Base-by-base conservation (phyloP, 30 jellyfish, hydroid and myxozoan species). In the Mastigias papua region DNA sequence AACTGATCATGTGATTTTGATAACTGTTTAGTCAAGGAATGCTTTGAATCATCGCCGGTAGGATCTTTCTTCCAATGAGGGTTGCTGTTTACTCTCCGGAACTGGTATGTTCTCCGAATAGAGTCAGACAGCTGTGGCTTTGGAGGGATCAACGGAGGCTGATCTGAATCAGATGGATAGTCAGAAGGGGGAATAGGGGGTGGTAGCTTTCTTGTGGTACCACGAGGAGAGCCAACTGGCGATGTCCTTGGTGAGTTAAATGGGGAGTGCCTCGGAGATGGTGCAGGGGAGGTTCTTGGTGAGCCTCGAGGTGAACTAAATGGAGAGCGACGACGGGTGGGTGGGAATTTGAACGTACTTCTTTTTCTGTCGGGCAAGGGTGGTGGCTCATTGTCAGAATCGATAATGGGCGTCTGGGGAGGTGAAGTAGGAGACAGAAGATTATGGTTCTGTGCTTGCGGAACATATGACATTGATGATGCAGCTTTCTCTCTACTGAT, bases 321-420 rank as follows among this genome's bases (percentile, higher is more conserved):
- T 2, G 97, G 99, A 21, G 98, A 93, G 15, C 88, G 86, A 2
- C 89, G 78, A 48, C 71, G 67, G 19, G 71, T n/a, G 23, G 77
- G 32, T 29, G 96, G 96, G 48, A 87, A 87, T n/a, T 75, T 77
- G 73, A 87, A 87, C 32, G 90, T 75, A 2, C 92, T 67, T 35
- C 98, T 97, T 57, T 69, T 84, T 19, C 99, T 80, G 26, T 84
- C 86, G 1, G 99, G 99, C 34, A 94, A 78, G 19, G 99, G 99
- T 21, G 99, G 99, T 21, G 99, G 97, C 61, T 42, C 80, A 28
- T 50, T 83, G 66, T 91, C 69, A 19, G 75, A 10, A 16, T 90
- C 86, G 33, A 67, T 89, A 30, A 77, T 25, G 26, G 99, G 99
- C 26, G 89, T 86, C 20, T 60, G 68, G 3, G 87, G 94, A 28